Percentiles rank a stretch among this genome's conserved stretches.
phyloP scores from a whole-genome alignment of 2,113 vertebrate genomes.

The Pampusana beccarii region DNA sequence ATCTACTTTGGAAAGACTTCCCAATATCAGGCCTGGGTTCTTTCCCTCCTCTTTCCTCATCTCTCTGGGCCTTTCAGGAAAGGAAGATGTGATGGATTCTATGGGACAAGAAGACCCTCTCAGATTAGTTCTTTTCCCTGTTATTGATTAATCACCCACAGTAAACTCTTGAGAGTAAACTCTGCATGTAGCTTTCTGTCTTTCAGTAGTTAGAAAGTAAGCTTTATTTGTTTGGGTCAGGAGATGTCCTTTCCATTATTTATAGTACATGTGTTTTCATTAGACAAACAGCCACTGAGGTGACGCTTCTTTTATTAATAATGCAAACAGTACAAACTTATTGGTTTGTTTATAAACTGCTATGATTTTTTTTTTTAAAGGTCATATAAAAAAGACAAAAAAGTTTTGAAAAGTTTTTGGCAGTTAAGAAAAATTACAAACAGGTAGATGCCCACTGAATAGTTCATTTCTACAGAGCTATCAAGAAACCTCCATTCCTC shows the following conservation, averaged over 20 bases:
- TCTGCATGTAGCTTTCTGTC: background rate
- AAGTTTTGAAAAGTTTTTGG: conserved; percentile 63
- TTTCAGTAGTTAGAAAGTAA: background rate
- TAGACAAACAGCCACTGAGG: conserved; percentile 27
- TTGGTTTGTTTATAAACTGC: conserved; percentile 53
- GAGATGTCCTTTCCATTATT: conserved; percentile 24
- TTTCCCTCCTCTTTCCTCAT: background rate
- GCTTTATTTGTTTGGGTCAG: background rate
- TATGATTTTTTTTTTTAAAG: background rate
- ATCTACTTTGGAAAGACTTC: background rate
- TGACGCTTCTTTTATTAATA: conserved; percentile 55
- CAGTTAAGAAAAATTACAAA: conserved; percentile 53
- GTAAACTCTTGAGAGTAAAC: background rate
- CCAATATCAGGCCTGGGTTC: background rate
- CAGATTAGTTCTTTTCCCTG: background rate
- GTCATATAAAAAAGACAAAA: conserved; percentile 51
- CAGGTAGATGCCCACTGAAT: background rate
- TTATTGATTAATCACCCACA: background rate
- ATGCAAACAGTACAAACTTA: conserved; percentile 57
- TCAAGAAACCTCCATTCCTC: background rate
- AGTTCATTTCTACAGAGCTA: background rate
- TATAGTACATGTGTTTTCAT: background rate
- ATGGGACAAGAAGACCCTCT: background rate
- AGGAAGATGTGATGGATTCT: background rate
- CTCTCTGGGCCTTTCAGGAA: background rate